Base-by-base conservation (phyloP, 2,888 invertebrate genomes). In the Drosophila engyochracea region DNA sequence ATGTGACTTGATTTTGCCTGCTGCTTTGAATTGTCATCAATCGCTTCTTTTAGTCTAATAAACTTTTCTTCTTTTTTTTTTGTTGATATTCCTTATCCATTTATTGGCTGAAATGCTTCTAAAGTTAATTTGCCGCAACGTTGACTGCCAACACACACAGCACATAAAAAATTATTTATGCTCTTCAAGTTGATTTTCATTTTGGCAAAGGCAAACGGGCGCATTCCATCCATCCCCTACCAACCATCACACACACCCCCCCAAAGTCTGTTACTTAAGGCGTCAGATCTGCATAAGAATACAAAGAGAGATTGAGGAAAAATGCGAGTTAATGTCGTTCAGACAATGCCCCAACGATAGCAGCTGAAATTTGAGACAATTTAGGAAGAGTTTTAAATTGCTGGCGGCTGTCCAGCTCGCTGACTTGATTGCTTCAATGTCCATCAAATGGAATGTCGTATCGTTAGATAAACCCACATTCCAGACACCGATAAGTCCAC, bases 331-430 rank as follows among this genome's bases (percentile, higher is more conserved):
- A 81, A 89, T 89, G 87, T 79, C 84, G 75, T 63, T 80, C 71
- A 71, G 70, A 55, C 31, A 66, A 85, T 70, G 73, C 41, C 60
- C 31, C 35, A 75, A 64, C 70, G 77, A 68, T 78, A 71, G 76
- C 78, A 83, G 67, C 77, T 59, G 72, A 90, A 85, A 78, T 76
- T 85, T 64, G 78, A 88, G 90, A 82, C 88, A 90, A 87, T 90
- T 85, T 90, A 71, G 81, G 60, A 74, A 78, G 90, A 71, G 82
- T 74, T 88, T 87, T 55, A 66, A 87, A 85, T 73, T 57, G 85
- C 83, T 78, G 57, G 69, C 71, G 73, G 70, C 47, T 55, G 70
- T 76, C 79, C 70, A 75, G 63, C 25, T 58, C 35, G 51, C 51
- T 58, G 62, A 44, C 60, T 72, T 66, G 65, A 53, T 59, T 66